A percentile compares a stretch with the other conserved stretches of the same genome.
These are phyloP conservation scores for Thamnaconus septentrionalis DNA, from an alignment of 2,113 vertebrate species.

Conservation along the genomic window DNA sequence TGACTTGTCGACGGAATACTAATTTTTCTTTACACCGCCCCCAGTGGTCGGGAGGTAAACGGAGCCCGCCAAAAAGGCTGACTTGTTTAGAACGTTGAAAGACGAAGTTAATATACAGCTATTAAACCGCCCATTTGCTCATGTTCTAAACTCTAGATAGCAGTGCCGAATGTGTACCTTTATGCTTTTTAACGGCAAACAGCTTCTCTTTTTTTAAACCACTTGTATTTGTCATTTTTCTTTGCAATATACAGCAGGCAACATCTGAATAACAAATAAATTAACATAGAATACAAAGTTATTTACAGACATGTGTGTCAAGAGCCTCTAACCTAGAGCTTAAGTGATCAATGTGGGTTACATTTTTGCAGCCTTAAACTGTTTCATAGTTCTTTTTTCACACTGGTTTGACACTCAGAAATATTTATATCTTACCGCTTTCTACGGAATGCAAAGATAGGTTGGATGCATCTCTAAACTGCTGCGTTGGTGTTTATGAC, in stretches of 20 bases:
- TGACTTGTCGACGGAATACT: slow-evolving; percentile 36
- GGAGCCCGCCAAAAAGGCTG: no score
- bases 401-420: slow-evolving; percentile 33
- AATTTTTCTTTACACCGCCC: slow-evolving; percentile 30
- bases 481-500: not conserved
- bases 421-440: slow-evolving; percentile 26
- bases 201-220: slow-evolving; percentile 46
- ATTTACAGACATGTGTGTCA: slow-evolving; percentile 62
- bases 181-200: no score
- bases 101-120: no score
- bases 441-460: slow-evolving; percentile 33
- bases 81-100: no score
- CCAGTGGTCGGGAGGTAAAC: slow-evolving; percentile 43
- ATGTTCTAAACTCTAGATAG: not conserved
- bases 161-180: not conserved
- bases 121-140: no score
- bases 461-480: slow-evolving; percentile 11
- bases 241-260: slow-evolving; percentile 53
- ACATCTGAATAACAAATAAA: slow-evolving; percentile 62
- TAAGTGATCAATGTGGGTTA: slow-evolving; percentile 40
- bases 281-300: slow-evolving; percentile 60
- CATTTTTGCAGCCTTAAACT: slow-evolving; percentile 33
- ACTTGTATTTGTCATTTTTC: slow-evolving; percentile 54
- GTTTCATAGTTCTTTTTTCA: slow-evolving; percentile 35
- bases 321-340: slow-evolving; percentile 45